These are phyloP conservation scores for Elmis aenea DNA, from an alignment of 2,888 invertebrate species.

Conservation along the genomic window DNA sequence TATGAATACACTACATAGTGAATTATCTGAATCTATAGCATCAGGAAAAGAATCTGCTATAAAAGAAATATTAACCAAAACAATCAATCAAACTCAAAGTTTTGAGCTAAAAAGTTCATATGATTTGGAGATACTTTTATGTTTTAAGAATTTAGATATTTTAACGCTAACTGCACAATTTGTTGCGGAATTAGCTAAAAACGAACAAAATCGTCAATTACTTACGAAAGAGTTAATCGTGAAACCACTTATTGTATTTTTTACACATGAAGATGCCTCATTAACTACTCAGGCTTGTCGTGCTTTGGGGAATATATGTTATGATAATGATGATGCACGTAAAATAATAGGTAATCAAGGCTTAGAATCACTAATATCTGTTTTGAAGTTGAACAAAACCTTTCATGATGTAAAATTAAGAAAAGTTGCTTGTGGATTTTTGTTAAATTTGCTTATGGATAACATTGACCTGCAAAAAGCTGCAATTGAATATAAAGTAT, in stretches of 20 bases:
- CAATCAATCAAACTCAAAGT: conserved; percentile 47
- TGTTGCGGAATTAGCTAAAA: conserved; percentile 78
- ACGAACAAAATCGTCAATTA: conserved; percentile 65
- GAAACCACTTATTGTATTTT: conserved; percentile 52
- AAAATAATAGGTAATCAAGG: conserved; percentile 45
- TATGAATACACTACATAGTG: conserved; percentile 12
- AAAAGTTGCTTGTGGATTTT: conserved; percentile 65
- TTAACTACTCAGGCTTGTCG: conserved; percentile 67
- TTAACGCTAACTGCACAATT: conserved; percentile 60
- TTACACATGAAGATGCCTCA: conserved; percentile 52
- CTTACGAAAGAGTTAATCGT: conserved; percentile 62
- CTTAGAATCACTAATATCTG: conserved; percentile 32
- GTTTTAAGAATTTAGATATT: conserved; percentile 49
- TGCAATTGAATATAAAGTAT: conserved; percentile 53
- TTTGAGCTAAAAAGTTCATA: conserved; percentile 49
- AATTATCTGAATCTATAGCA: conserved; percentile 13
- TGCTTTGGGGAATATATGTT: conserved; percentile 84
- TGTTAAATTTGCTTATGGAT: conserved; percentile 75
- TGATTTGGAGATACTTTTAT: conserved; percentile 47
- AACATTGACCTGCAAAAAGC: conserved; percentile 62
- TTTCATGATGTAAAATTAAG: conserved; percentile 29
- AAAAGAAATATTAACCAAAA: conserved; percentile 48
- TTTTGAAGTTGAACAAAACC: conserved; percentile 30
- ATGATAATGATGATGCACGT: conserved; percentile 72
- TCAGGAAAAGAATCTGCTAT: conserved; percentile 47